Percentiles rank a stretch among this genome's conserved stretches.
phyloP scores from a whole-genome alignment of 1,140 invertebrate genomes.

The Ylistrum balloti region DNA sequence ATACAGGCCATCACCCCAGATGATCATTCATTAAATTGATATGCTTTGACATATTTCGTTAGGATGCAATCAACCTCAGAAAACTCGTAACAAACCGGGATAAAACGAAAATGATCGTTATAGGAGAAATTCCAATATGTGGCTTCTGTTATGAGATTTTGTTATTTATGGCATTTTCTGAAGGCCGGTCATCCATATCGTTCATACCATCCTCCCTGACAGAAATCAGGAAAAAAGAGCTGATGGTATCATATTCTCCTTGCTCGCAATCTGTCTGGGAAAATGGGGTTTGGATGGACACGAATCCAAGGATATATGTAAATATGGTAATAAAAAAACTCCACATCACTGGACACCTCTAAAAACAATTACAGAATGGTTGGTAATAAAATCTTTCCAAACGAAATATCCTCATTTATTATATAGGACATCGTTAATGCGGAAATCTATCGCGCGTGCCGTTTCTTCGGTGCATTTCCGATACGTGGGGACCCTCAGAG shows the following conservation, averaged over 20 bases:
- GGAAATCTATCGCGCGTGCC: neutral
- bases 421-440: neutral
- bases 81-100: neutral
- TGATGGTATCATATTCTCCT: neutral
- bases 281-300: neutral
- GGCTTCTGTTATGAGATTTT: neutral
- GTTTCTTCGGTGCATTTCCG: neutral
- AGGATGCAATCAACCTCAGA: neutral
- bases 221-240: neutral
- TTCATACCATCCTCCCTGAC: neutral
- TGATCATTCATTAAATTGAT: neutral
- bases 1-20: neutral
- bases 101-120: neutral
- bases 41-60: neutral
- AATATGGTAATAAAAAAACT: neutral
- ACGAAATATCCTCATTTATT: neutral
- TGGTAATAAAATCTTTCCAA: neutral
- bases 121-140: neutral
- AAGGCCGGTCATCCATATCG: neutral
- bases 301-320: neutral
- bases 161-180: neutral
- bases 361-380: conserved; percentile 34
- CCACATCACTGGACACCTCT: neutral
- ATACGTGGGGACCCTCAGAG: neutral
- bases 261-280: conserved; percentile 8